These are phyloP conservation scores for Florisuga fusca DNA, from an alignment of 2,797 vertebrate species.

Conservation along the genomic window DNA sequence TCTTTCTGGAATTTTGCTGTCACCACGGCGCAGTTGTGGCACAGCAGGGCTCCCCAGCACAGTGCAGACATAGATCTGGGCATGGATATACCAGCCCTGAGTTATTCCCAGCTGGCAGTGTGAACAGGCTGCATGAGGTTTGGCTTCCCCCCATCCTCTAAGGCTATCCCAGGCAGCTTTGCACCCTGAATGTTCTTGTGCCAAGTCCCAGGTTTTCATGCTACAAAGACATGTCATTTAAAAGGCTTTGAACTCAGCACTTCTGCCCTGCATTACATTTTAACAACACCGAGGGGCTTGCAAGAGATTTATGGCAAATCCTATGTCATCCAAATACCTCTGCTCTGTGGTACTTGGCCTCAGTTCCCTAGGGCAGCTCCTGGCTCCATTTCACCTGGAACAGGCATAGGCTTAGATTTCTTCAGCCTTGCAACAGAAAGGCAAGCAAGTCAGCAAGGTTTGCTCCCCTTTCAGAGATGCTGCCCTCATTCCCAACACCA, in stretches of 20 bases:
- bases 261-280: neutral
- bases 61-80: neutral
- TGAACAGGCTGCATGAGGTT: neutral
- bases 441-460: neutral
- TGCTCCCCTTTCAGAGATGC: neutral
- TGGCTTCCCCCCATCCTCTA: neutral
- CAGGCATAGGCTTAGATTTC: neutral
- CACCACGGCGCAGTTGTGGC: neutral
- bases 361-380: neutral
- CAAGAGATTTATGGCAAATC: neutral
- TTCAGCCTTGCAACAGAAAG: neutral
- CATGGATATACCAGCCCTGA: neutral
- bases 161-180: neutral
- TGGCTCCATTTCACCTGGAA: neutral
- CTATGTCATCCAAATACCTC: neutral
- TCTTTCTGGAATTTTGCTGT: neutral
- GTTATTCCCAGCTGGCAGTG: neutral
- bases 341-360: neutral
- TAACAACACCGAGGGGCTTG: neutral
- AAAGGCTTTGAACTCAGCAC: neutral
- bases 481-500: neutral
- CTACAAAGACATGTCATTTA: neutral
- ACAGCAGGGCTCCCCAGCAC: neutral
- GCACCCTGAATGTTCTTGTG: neutral
- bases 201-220: neutral